phyloP scores from a whole-genome alignment of 1,140 invertebrate species.

The Drosophila lacertosa region DNA sequence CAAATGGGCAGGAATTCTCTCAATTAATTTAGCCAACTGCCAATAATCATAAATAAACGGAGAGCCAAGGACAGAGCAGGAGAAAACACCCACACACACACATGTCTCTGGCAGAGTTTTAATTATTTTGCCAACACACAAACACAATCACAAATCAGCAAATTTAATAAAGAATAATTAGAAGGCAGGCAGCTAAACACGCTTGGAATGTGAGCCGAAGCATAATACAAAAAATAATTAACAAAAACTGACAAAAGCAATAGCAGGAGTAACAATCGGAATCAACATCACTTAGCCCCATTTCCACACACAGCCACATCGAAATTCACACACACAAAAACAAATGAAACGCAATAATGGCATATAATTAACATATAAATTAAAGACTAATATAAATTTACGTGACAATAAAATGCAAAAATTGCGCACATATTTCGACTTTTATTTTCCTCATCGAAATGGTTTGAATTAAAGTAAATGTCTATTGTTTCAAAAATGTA shows the following conservation, averaged over 20 bases:
- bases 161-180: slow-evolving; percentile 82
- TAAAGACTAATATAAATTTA: slow-evolving; percentile 71
- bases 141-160: slow-evolving; percentile 35
- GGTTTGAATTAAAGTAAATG: not conserved
- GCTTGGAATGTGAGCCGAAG: slow-evolving; percentile 38
- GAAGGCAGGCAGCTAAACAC: slow-evolving; percentile 52
- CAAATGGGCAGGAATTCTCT: slow-evolving; percentile 54
- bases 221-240: slow-evolving; percentile 67
- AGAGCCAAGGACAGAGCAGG: slow-evolving; percentile 33
- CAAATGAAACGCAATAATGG: slow-evolving; percentile 51
- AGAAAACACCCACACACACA: slow-evolving; percentile 19
- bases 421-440: slow-evolving; percentile 15
- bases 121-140: slow-evolving; percentile 58
- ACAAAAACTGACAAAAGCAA: slow-evolving; percentile 67
- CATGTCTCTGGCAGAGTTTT: slow-evolving; percentile 54
- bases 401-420: slow-evolving; percentile 60
- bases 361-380: slow-evolving; percentile 77
- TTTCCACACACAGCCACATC: not conserved
- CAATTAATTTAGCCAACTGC: slow-evolving; percentile 71
- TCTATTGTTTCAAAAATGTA: no score
- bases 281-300: no score
- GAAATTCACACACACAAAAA: slow-evolving; percentile 7
- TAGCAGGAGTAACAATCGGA: slow-evolving; percentile 45
- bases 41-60: slow-evolving; percentile 79
- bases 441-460: not conserved